Evolutionary conservation across 2,888 invertebrate genomes (phyloP), one percentile per base, ranked within the genome.

Genomic region (Lasioglossum calceatum): DNA sequence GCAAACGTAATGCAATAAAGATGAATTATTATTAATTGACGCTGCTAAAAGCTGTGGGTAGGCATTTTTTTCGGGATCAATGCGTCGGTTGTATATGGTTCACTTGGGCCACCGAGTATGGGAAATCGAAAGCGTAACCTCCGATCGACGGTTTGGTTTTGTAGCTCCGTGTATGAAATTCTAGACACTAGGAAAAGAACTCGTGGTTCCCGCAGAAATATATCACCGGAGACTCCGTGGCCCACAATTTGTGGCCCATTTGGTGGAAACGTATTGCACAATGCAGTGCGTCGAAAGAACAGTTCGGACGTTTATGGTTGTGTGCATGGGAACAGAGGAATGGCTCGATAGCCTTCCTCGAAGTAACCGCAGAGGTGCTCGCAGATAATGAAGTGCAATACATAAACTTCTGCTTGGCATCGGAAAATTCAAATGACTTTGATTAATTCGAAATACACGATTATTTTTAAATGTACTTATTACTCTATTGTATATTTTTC

Each of bases 231-330:
- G 64, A 16, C 72, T 32, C 32, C 32, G 84, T 27, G 77, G 54
- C 64, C 39, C 77, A 75, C 74, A 83, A 82, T 88, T 82, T 72
- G 77, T 70, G 74, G 82, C 39, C 79, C 77, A 77, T 82, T 84
- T 67, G 61, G 71, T 27, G 77, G 84, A 84, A 86, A 73, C 74
- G 27, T 58, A 58, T 89, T 89, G 79, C 86, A 72, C 81, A 88
- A 88, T 71, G 71, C 50, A 64, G 47, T 42, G 23, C 54, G 47
- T 54, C 72, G 79, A 82, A 78, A 74, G 61, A 73, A 27, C 32
- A 27, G 54, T 61, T 75, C 76, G 80, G 73, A 54, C 77, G 80
- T 61, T 80, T 39, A 61, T 47, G 64, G 70, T 39, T 32, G 77
- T 47, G 70, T 27, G 64, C n/a, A 47, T 74, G 61, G 71, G 47